These are phyloP conservation scores for Oligia latruncula DNA, from an alignment of 2,888 invertebrate genomes.

Conservation along the genomic window DNA sequence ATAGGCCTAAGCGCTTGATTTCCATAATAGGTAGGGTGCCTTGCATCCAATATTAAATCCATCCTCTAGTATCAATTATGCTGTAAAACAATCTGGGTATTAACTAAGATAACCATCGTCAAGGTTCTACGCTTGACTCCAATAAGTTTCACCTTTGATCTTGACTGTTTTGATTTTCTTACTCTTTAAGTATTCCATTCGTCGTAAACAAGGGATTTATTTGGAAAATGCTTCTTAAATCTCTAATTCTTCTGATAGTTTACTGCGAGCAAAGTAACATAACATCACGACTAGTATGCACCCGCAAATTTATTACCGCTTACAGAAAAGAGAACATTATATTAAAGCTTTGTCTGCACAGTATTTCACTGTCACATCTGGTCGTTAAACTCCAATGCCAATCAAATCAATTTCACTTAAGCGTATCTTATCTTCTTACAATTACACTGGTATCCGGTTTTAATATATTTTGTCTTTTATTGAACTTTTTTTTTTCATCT, in stretches of 20 bases:
- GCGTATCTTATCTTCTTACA: slow-evolving; percentile 44
- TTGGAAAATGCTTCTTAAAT: background rate
- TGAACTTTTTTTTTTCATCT: slow-evolving; percentile 28
- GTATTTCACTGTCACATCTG: slow-evolving; percentile 54
- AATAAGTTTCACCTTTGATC: background rate
- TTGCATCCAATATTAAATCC: slow-evolving; percentile 19
- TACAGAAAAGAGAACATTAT: slow-evolving; percentile 15
- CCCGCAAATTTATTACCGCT: slow-evolving; percentile 19
- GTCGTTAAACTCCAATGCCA: slow-evolving; percentile 47
- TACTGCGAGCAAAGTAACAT: slow-evolving; percentile 10
- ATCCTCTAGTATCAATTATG: slow-evolving; percentile 35
- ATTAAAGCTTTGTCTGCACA: slow-evolving; percentile 20
- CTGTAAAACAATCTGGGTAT: slow-evolving; percentile 37
- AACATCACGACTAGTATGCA: slow-evolving; percentile 9
- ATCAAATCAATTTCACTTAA: slow-evolving; percentile 51
- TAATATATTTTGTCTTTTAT: slow-evolving; percentile 43
- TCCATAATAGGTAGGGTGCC: slow-evolving; percentile 33
- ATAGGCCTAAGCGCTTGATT: slow-evolving; percentile 33
- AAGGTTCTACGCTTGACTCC: slow-evolving; percentile 4
- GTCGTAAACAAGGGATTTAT: background rate
- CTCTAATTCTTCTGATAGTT: background rate
- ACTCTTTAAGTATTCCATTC: background rate
- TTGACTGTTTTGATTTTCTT: background rate
- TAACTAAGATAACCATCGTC: slow-evolving; percentile 29
- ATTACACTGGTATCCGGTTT: slow-evolving; percentile 48